These are phyloP conservation scores for Prunella fulvescens DNA, from an alignment of 2,113 vertebrate genomes.

Conservation along the genomic window DNA sequence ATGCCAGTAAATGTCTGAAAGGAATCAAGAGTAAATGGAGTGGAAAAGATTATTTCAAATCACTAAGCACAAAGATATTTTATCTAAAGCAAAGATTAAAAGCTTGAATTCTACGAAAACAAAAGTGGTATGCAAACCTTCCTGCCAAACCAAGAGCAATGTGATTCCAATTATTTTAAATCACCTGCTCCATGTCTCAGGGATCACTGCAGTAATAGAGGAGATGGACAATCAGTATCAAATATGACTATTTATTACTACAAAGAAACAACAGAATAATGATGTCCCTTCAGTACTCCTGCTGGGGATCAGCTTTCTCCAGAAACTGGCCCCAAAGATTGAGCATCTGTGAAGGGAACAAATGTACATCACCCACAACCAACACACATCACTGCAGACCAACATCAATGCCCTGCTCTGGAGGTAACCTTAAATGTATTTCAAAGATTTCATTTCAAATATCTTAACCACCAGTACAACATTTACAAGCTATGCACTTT, in stretches of 20 bases:
- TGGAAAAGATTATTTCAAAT: not conserved
- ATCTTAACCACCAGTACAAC: not conserved
- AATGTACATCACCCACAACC: rapidly evolving
- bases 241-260: not conserved
- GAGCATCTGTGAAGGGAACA: not conserved
- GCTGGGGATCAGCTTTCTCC: not conserved
- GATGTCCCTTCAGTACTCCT: not conserved
- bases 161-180: not conserved
- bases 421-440: not conserved
- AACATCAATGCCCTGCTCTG: not conserved
- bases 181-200: not conserved
- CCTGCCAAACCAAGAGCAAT: not conserved
- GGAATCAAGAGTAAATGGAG: not conserved
- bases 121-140: not conserved
- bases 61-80: not conserved
- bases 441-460: not conserved
- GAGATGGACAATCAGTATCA: not conserved
- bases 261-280: not conserved
- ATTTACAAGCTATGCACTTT: not conserved
- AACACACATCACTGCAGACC: rapidly evolving
- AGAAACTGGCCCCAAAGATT: not conserved
- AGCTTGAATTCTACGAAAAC: not conserved
- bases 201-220: not conserved
- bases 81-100: not conserved
- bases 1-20: not conserved